Conservation (phyloP, 2,113 vertebrate species). For the Rhinoptilus africanus region DNA sequence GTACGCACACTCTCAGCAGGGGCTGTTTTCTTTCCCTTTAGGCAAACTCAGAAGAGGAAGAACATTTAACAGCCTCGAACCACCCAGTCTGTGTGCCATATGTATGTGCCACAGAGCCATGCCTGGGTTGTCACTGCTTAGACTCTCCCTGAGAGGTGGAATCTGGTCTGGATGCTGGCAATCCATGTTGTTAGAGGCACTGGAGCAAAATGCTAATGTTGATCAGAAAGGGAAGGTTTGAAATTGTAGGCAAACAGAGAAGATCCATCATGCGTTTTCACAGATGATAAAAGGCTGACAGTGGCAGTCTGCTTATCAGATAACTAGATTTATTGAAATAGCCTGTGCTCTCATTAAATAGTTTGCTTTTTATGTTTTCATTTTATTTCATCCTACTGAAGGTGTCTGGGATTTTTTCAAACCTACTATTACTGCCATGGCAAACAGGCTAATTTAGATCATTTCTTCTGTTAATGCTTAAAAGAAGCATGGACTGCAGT, state of each 20-base stretch:
- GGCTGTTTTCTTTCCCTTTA: neutral
- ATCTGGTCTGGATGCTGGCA: neutral
- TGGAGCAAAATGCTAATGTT: constrained; percentile 30
- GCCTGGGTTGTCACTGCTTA: neutral
- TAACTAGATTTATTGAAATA: constrained; percentile 58
- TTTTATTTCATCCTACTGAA: constrained; percentile 39
- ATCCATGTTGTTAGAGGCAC: neutral
- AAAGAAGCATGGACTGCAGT: neutral
- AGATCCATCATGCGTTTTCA: neutral
- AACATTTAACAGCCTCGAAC: neutral
- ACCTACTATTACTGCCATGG: neutral
- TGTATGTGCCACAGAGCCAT: neutral
- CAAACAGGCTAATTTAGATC: constrained; percentile 22
- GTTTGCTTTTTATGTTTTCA: constrained; percentile 25
- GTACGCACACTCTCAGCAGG: neutral
- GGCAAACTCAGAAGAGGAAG: neutral
- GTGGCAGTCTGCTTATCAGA: constrained; percentile 55
- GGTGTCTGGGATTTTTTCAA: neutral
- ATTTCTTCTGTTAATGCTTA: constrained; percentile 13
- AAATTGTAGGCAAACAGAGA: constrained; percentile 37
- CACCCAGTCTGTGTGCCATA: neutral
- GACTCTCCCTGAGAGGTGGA: neutral
- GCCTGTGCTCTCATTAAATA: constrained; percentile 20
- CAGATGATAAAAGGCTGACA: constrained; percentile 17
- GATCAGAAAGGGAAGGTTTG: neutral